A percentile compares a stretch with the other conserved stretches of the same genome.
Evolutionary conservation across 2,797 vertebrate genomes (phyloP).

Genomic region (Petrocephalus sullivani): DNA sequence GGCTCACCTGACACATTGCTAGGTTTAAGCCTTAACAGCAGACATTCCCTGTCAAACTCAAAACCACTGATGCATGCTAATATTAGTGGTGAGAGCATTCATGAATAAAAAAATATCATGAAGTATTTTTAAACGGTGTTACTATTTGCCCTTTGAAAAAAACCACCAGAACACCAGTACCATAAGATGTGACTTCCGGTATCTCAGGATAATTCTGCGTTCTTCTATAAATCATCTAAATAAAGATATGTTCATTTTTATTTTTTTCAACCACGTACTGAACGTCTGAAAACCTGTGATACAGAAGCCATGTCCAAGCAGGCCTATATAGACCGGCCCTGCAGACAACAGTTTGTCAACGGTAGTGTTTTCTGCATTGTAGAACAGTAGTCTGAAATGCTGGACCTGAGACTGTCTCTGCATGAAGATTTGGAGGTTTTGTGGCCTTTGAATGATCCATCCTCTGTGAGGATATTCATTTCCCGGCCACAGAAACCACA

Average conservation of each 20-base stretch:
- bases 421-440: background rate
- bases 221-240: background rate
- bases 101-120: background rate
- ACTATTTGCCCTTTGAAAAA: constrained; percentile 8
- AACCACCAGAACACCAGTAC: background rate
- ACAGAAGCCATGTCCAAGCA: background rate
- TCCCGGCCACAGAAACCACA: background rate
- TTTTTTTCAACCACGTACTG: background rate
- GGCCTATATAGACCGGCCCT: background rate
- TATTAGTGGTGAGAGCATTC: background rate
- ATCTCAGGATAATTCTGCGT: background rate
- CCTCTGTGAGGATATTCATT: background rate
- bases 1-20: background rate
- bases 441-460: background rate
- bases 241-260: background rate
- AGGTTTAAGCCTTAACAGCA: background rate
- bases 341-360: background rate
- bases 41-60: constrained; percentile 4
- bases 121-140: constrained; percentile 5
- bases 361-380: background rate
- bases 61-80: background rate
- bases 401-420: background rate
- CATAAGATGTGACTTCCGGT: background rate
- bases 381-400: background rate
- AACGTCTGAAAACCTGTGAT: background rate